These are phyloP conservation scores for Poliocrania exsul DNA, from an alignment of 2,797 vertebrate genomes.

Conservation along the genomic window DNA sequence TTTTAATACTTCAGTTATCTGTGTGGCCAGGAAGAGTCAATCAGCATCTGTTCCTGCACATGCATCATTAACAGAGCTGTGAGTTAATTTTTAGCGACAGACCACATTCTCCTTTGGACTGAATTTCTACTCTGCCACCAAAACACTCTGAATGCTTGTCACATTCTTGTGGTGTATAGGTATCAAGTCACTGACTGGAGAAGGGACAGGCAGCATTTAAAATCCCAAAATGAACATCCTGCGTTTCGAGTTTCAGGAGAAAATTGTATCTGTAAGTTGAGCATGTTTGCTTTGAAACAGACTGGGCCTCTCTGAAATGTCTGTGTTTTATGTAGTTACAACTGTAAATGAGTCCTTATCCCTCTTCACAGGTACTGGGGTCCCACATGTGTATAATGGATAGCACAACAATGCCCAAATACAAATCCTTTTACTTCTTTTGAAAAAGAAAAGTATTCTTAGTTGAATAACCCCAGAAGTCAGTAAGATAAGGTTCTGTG, in stretches of 20 bases:
- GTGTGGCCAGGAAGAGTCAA: slow-evolving; percentile 34
- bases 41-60: background rate
- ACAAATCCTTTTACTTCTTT: background rate
- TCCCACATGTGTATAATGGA: background rate
- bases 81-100: slow-evolving; percentile 21
- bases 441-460: background rate
- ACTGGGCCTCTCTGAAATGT: background rate
- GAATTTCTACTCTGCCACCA: background rate
- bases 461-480: background rate
- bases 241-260: background rate
- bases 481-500: background rate
- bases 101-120: background rate
- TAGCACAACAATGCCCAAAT: background rate
- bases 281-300: background rate
- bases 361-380: background rate
- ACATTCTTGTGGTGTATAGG: background rate
- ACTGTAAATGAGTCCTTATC: background rate
- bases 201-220: background rate
- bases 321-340: background rate
- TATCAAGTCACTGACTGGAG: background rate
- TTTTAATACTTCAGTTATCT: slow-evolving; percentile 3
- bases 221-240: background rate
- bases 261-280: background rate
- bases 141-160: background rate
- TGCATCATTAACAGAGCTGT: slow-evolving; percentile 7